Evolutionary conservation across 2,888 invertebrate species (phyloP), one percentile per base, ranked within the genome.

Genomic region (Cinara cedri): DNA sequence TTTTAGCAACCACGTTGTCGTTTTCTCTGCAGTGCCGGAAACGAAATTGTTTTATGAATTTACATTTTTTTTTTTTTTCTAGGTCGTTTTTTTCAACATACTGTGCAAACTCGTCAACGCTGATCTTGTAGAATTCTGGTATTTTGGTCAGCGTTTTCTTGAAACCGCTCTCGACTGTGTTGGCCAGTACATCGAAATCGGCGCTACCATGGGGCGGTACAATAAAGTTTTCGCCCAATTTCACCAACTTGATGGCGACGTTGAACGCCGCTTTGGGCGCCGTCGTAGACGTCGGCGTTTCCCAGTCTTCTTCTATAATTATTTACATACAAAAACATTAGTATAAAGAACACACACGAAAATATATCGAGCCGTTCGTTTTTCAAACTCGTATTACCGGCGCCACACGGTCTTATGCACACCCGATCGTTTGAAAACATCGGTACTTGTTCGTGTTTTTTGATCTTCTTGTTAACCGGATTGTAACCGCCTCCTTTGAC

Each of bases 401-500:
- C 90, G 72, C 91, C 92, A 83, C 95, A 95, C 0, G 93, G 90
- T 84, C 89, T 90, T 82, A 96, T 94, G 87, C 96, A 96, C 83
- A 96, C 90, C 82, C 91, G 88, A 81, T 91, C 90, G 0, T 91
- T 88, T 0, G 93, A 92, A 16, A 95, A 87, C 11, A 90, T 86
- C 0, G 96, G 96, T 0, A 90, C 88, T 49, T 88, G 87, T 82
- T 90, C 89, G 84, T 96, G 96, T 83, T 94, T 94, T 82, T 91
- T 89, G 42, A 94, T 94, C 82, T 94, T 92, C 85, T 96, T 96
- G 86, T 91, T 95, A 24, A 93, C 93, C 4, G 92, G 88, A 85
- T 95, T 92, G 85, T 92, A 95, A 3, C 88, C 88, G 0, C 96
- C 96, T 10, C 96, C 96, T 84, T 91, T 90, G 0, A 93, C 90